A percentile compares a stretch with the other conserved stretches of the same genome.
These are phyloP conservation scores for Sicus ferrugineus DNA, from an alignment of 2,888 invertebrate species.

Conservation along the genomic window DNA sequence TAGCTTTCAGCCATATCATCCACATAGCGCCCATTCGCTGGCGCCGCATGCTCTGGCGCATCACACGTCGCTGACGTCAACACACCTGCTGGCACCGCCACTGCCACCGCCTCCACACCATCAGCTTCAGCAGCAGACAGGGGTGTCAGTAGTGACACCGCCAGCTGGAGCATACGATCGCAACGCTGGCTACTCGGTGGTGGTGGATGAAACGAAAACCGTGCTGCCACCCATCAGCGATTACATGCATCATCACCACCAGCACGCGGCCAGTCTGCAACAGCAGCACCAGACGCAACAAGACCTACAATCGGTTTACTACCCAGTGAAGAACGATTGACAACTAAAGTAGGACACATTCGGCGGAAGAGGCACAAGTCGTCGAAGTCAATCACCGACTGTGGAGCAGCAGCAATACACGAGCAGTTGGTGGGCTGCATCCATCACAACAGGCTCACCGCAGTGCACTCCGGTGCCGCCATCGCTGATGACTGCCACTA, in stretches of 20 bases:
- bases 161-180: slow-evolving; percentile 58
- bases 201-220: slow-evolving; percentile 58
- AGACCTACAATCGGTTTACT: slow-evolving; percentile 61
- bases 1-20: slow-evolving; percentile 60
- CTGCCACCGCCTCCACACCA: slow-evolving; percentile 47
- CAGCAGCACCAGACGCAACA: slow-evolving; percentile 53
- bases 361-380: slow-evolving; percentile 24
- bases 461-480: slow-evolving; percentile 25
- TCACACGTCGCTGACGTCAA: slow-evolving; percentile 46
- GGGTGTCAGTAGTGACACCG: slow-evolving; percentile 41
- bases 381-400: slow-evolving; percentile 42
- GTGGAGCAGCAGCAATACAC: slow-evolving; percentile 43
- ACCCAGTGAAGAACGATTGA: slow-evolving; percentile 63
- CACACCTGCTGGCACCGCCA: slow-evolving; percentile 49
- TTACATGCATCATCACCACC: slow-evolving; percentile 62
- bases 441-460: slow-evolving; percentile 41
- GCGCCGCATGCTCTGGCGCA: slow-evolving; percentile 37
- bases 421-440: slow-evolving; percentile 33
- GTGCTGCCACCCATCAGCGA: slow-evolving; percentile 62
- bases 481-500: slow-evolving; percentile 36
- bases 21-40: slow-evolving; percentile 38
- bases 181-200: slow-evolving; percentile 51
- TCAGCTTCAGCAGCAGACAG: slow-evolving; percentile 45
- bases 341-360: slow-evolving; percentile 54
- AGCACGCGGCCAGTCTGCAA: slow-evolving; percentile 44